phyloP scores from a whole-genome alignment of 2,888 invertebrate genomes.

The Junonia oenone region DNA sequence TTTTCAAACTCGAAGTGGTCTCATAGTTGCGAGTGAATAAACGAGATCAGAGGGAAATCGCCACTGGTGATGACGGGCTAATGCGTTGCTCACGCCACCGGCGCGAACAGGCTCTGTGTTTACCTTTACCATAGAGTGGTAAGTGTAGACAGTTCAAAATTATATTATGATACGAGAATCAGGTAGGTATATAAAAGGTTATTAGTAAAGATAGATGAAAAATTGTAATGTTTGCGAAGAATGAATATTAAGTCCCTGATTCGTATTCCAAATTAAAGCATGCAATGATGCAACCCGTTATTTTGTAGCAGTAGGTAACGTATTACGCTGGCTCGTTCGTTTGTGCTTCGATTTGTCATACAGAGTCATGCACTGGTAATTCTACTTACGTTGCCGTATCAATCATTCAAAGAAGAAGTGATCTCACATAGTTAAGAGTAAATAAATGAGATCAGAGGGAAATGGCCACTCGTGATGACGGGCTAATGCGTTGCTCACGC shows the following conservation, averaged over 20 bases:
- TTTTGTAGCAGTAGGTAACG: too few species aligned
- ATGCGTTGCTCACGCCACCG: conserved; percentile 41
- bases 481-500: conserved; percentile 47
- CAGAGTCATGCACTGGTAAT: too few species aligned
- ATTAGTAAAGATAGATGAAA: too few species aligned
- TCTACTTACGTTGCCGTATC: neutral
- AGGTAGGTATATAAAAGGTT: too few species aligned
- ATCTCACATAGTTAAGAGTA: conserved; percentile 15
- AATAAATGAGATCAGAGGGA: conserved; percentile 26
- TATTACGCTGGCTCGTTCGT: too few species aligned
- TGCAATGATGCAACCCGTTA: too few species aligned
- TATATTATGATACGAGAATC: too few species aligned
- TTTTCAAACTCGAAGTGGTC: conserved; percentile 5
- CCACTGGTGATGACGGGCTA: conserved; percentile 43
- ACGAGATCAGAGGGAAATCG: conserved; percentile 21
- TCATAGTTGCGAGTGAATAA: conserved; percentile 23
- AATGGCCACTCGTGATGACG: conserved; percentile 37
- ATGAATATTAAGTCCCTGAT: too few species aligned
- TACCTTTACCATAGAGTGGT: conserved; percentile 37
- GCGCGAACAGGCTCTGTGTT: conserved; percentile 43
- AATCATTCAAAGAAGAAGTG: conserved; percentile 9
- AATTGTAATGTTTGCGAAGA: too few species aligned
- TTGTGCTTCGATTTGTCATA: too few species aligned
- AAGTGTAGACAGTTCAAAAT: too few species aligned
- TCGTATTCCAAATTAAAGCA: too few species aligned